phyloP scores from a whole-genome alignment of 1,140 invertebrate species.

The Trypoxylus dichotomus region DNA sequence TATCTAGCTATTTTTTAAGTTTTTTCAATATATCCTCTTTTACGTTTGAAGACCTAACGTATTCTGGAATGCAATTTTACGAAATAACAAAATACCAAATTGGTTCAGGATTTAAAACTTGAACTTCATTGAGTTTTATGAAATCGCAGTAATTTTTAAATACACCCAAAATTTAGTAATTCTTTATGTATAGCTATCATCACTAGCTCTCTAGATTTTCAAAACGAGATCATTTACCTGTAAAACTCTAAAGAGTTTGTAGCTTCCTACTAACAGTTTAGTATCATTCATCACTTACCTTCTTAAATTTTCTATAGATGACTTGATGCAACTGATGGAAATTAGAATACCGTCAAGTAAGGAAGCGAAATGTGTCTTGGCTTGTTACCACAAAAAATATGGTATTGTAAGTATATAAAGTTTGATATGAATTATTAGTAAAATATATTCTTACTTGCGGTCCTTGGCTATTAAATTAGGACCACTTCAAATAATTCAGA shows the following conservation, averaged over 20 bases:
- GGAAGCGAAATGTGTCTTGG: neutral
- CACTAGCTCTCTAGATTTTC: neutral
- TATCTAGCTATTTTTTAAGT: too few relatives aligned
- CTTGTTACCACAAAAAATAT: constrained; percentile 4
- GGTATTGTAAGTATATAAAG: neutral
- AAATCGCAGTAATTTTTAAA: too few relatives aligned
- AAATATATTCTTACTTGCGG: too few relatives aligned
- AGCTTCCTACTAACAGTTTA: too few relatives aligned
- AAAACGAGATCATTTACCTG: neutral
- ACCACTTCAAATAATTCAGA: neutral
- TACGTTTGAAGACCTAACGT: too few relatives aligned
- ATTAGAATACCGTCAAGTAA: neutral
- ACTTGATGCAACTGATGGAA: neutral
- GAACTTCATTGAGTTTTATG: too few relatives aligned
- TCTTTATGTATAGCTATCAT: neutral
- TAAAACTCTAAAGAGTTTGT: too few relatives aligned
- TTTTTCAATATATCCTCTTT: too few relatives aligned
- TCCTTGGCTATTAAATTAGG: neutral
- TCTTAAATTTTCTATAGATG: neutral
- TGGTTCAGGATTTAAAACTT: too few relatives aligned
- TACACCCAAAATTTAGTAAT: neutral
- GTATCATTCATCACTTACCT: neutral
- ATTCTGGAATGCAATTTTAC: too few relatives aligned
- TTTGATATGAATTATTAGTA: too few relatives aligned
- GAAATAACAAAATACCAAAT: too few relatives aligned